A percentile compares a stretch with the other conserved stretches of the same genome.
These are phyloP conservation scores for Chascanopsetta lugubris DNA, from an alignment of 2,113 vertebrate genomes.

Conservation along the genomic window DNA sequence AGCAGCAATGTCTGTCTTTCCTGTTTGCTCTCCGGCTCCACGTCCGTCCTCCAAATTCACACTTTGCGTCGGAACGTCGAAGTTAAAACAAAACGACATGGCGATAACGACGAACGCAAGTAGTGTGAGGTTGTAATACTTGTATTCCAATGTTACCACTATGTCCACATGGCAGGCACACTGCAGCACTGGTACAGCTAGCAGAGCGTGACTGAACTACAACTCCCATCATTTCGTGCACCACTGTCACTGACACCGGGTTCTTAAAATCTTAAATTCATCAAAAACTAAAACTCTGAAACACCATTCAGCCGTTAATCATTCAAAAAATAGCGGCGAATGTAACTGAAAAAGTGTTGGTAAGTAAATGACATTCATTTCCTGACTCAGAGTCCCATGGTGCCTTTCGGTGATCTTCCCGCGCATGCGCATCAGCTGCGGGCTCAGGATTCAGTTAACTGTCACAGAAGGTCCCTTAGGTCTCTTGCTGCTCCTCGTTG, in stretches of 20 bases:
- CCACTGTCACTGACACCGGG: fast-evolving
- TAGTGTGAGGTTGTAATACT: not conserved
- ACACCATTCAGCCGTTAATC: no score
- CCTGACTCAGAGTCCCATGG: conserved; percentile 53
- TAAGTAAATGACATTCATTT: no score
- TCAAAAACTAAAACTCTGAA: not conserved
- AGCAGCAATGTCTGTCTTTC: conserved; percentile 14
- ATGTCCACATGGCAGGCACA: conserved; percentile 28
- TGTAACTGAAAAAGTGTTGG: no score
- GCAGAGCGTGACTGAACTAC: conserved; percentile 42
- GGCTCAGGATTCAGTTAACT: conserved; percentile 43
- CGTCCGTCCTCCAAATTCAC: not conserved
- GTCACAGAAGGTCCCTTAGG: conserved; percentile 21
- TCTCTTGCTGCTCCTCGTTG: conserved; percentile 13
- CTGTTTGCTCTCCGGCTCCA: conserved; percentile 11
- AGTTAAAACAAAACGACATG: conserved; percentile 85
- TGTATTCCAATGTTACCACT: not conserved
- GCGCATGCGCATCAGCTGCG: conserved; percentile 51
- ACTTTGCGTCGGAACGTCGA: conserved; percentile 64
- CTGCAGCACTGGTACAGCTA: not conserved
- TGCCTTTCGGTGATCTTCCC: conserved; percentile 1
- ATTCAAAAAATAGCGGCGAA: no score
- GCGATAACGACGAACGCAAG: conserved; percentile 1
- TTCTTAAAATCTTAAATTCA: fast-evolving
- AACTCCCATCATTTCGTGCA: conserved; percentile 57